These are phyloP conservation scores for Lepidurus arcticus DNA, from an alignment of 1,140 invertebrate species.

Conservation along the genomic window DNA sequence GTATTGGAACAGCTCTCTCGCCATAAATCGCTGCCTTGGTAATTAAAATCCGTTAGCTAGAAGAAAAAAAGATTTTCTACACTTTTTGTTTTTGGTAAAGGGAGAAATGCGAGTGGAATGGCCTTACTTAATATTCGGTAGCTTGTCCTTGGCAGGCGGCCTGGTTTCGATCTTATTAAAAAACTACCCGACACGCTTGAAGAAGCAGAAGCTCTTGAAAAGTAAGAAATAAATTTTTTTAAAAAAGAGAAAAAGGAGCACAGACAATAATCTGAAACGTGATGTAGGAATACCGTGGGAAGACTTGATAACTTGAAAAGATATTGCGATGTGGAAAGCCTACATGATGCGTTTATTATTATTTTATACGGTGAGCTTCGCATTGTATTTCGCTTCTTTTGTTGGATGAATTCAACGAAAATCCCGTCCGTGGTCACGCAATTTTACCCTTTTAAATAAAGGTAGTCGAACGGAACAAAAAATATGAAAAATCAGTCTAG, in stretches of 20 bases:
- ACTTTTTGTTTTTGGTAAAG: background rate
- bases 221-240: background rate
- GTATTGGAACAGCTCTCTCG: constrained; percentile 12
- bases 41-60: background rate
- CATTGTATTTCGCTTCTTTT: background rate
- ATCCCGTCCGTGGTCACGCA: background rate
- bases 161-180: background rate
- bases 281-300: background rate
- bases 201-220: constrained; percentile 26
- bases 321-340: background rate
- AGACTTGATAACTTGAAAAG: background rate
- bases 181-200: constrained; percentile 23
- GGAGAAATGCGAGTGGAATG: background rate
- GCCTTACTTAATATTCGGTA: constrained; percentile 24
- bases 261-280: background rate
- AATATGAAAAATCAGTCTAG: background rate
- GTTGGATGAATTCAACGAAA: background rate
- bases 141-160: background rate
- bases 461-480: background rate
- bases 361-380: background rate
- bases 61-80: background rate
- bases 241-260: too few species aligned
- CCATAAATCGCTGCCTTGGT: background rate
- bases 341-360: background rate
- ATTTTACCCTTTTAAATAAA: background rate